Evolutionary conservation across 92 coral and sea anemone genomes (phyloP).

Genomic region (Phenganax subtilis): DNA sequence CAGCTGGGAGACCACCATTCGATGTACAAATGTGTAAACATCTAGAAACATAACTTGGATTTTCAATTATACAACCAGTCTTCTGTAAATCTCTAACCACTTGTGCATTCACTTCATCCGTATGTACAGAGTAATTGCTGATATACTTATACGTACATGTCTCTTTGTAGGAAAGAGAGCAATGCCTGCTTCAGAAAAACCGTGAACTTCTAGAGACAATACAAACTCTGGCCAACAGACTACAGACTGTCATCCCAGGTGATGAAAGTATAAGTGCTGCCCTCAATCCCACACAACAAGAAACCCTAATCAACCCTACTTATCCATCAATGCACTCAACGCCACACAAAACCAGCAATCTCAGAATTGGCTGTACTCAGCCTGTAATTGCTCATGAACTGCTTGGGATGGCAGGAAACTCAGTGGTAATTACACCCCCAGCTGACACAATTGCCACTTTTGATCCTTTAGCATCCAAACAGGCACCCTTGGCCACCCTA

Average conservation of each 20-base stretch:
- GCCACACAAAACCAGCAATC: constrained; percentile 11
- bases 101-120: background rate
- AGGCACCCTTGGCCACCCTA: constrained; percentile 21
- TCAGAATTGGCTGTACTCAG: background rate
- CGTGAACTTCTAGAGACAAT: constrained; percentile 76
- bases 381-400: background rate
- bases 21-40: background rate
- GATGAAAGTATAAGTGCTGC: constrained; percentile 27
- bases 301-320: background rate
- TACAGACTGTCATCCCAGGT: constrained; percentile 48
- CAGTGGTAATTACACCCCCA: constrained; percentile 26
- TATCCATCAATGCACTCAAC: constrained; percentile 32
- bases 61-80: too few species aligned
- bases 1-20: too few species aligned
- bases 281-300: background rate
- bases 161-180: constrained; percentile 68
- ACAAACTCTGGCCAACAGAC: constrained; percentile 73
- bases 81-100: background rate
- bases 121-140: too few species aligned
- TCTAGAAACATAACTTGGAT: background rate
- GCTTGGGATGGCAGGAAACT: constrained; percentile 19
- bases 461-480: constrained; percentile 19
- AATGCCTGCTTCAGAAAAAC: constrained; percentile 80
- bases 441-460: constrained; percentile 8
- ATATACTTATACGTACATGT: background rate